Evolutionary conservation across 2,888 invertebrate species (phyloP).

Genomic region (Alloscopus bannaensis): DNA sequence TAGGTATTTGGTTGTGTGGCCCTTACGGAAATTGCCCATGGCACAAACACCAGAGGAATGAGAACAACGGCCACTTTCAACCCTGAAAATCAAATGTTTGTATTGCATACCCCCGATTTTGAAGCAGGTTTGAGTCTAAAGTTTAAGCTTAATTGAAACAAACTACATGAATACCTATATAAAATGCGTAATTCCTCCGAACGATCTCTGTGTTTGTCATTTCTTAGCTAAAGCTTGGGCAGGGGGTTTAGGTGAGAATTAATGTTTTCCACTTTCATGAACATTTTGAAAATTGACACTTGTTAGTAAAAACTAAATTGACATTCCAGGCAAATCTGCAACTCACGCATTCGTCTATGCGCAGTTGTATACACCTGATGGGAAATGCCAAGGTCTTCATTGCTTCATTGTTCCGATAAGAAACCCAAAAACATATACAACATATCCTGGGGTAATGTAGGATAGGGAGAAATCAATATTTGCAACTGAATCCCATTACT

Average conservation of each 20-base stretch:
- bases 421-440: conserved; percentile 84
- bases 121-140: conserved; percentile 77
- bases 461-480: neutral
- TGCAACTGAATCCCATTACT: neutral
- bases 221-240: conserved; percentile 87
- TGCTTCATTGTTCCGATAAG: conserved; percentile 92
- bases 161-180: neutral
- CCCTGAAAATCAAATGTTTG: conserved; percentile 82
- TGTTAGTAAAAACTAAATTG: neutral
- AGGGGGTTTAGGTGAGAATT: conserved; percentile 89
- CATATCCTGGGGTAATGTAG: conserved; percentile 86
- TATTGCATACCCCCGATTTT: conserved; percentile 85
- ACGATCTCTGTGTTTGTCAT: neutral
- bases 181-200: neutral
- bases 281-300: neutral
- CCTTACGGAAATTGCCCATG: conserved; percentile 92
- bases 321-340: conserved; percentile 79
- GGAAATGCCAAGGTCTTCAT: conserved; percentile 88
- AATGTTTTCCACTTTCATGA: neutral
- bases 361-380: conserved; percentile 88
- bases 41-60: conserved; percentile 87
- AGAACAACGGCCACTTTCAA: conserved; percentile 88
- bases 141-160: neutral
- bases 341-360: conserved; percentile 93
- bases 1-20: conserved; percentile 69